phyloP scores from a whole-genome alignment of 1,140 invertebrate species.

The Pteromalus puparum region DNA sequence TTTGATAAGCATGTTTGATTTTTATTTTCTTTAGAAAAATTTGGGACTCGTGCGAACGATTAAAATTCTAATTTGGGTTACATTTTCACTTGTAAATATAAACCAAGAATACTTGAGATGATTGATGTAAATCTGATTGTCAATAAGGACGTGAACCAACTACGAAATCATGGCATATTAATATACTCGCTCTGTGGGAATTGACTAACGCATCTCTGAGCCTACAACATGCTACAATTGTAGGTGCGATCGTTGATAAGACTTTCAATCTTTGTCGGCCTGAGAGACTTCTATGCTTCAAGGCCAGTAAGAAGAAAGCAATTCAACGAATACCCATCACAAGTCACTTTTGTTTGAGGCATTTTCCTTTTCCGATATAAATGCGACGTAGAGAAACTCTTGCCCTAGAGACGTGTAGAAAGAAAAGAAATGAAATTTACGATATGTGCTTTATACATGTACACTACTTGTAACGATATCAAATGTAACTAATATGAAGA shows the following conservation, averaged over 20 bases:
- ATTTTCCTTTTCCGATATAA: not conserved
- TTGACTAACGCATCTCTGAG: not conserved
- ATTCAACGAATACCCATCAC: not conserved
- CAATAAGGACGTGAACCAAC: not conserved
- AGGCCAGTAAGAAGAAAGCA: not conserved
- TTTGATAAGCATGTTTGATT: not conserved
- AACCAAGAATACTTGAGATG: not conserved
- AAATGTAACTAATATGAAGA: slow-evolving; percentile 33
- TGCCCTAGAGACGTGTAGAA: slow-evolving; percentile 9
- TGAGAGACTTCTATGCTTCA: not conserved
- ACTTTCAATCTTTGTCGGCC: not conserved
- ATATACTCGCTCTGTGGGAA: not conserved
- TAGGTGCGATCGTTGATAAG: not conserved
- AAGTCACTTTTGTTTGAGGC: not conserved
- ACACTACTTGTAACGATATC: slow-evolving; percentile 23
- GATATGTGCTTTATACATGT: not conserved
- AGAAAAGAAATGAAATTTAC: not conserved
- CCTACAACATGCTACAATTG: not conserved
- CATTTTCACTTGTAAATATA: not conserved
- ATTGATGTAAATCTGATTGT: not conserved
- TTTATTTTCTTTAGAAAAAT: not conserved
- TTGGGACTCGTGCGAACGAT: not conserved
- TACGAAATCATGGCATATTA: not conserved
- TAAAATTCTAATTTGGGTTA: not conserved
- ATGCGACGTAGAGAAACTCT: not conserved